Conservation (phyloP, 2,797 vertebrate species). For the Propithecus deckenii region DNA sequence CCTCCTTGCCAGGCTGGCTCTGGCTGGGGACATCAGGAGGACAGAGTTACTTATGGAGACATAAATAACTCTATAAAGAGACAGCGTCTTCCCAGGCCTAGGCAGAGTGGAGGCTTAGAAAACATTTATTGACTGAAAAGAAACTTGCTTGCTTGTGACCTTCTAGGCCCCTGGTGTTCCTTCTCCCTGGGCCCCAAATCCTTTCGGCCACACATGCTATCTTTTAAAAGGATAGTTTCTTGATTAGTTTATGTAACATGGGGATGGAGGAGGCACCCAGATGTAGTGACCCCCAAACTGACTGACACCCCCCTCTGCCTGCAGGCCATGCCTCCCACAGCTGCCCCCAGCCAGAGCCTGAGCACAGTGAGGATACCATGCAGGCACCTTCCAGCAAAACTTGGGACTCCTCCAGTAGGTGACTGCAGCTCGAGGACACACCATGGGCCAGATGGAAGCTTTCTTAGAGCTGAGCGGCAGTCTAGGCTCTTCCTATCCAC, state of each 20-base stretch:
- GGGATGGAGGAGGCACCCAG: neutral
- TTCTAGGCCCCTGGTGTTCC: neutral
- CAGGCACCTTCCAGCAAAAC: neutral
- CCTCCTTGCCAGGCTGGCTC: neutral
- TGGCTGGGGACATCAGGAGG: neutral
- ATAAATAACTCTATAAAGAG: too few relatives aligned
- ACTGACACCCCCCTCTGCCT: neutral
- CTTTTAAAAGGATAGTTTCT: neutral
- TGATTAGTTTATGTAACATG: neutral
- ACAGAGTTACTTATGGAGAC: too few relatives aligned
- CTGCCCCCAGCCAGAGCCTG: neutral
- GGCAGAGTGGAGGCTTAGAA: neutral
- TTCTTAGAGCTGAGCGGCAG: neutral
- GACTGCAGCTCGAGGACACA: neutral
- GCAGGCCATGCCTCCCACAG: neutral
- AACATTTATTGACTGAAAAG: neutral
- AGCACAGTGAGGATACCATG: neutral
- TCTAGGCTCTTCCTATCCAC: neutral
- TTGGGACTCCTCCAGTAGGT: neutral
- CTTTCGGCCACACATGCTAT: neutral
- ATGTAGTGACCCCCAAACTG: neutral
- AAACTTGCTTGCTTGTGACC: neutral
- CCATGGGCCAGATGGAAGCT: neutral
- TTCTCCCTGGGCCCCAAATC: neutral
- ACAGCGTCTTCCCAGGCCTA: neutral